phyloP scores from a whole-genome alignment of 2,797 vertebrate species.

The Enteromius treurensis region DNA sequence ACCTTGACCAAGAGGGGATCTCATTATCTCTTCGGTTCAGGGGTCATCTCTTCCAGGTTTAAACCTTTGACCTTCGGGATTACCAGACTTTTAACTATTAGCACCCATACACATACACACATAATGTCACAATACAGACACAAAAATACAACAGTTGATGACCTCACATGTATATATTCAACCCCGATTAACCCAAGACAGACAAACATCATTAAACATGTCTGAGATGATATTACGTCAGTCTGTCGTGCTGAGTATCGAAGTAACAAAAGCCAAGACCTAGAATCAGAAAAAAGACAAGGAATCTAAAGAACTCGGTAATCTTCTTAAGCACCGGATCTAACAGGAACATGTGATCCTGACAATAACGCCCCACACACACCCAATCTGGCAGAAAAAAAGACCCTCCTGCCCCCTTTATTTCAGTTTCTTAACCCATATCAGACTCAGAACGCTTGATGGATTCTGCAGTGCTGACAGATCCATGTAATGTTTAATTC shows the following conservation, averaged over 20 bases:
- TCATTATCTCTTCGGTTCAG: constrained; percentile 1
- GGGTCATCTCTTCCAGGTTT: constrained; percentile 8
- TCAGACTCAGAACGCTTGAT: background rate
- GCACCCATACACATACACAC: background rate
- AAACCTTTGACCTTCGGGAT: constrained; percentile 16
- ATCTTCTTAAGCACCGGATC: constrained; percentile 79
- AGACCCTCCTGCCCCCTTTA: background rate
- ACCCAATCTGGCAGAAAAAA: background rate
- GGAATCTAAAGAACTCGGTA: constrained; percentile 82
- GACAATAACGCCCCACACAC: constrained; percentile 68
- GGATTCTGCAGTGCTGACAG: constrained; percentile 1
- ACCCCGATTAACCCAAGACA: background rate
- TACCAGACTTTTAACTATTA: constrained; percentile 3
- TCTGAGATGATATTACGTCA: background rate
- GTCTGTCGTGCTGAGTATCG: background rate
- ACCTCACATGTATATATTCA: background rate
- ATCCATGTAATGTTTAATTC: background rate
- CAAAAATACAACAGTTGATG: background rate
- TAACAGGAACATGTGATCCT: constrained; percentile 78
- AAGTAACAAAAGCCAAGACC: constrained; percentile 60
- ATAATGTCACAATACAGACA: background rate
- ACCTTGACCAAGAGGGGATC: constrained; percentile 5
- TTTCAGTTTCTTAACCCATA: background rate
- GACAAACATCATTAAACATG: background rate
- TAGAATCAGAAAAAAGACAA: constrained; percentile 68